Base-by-base conservation (phyloP, 2,113 vertebrate genomes). In the Ophthalmolycus amberensis region DNA sequence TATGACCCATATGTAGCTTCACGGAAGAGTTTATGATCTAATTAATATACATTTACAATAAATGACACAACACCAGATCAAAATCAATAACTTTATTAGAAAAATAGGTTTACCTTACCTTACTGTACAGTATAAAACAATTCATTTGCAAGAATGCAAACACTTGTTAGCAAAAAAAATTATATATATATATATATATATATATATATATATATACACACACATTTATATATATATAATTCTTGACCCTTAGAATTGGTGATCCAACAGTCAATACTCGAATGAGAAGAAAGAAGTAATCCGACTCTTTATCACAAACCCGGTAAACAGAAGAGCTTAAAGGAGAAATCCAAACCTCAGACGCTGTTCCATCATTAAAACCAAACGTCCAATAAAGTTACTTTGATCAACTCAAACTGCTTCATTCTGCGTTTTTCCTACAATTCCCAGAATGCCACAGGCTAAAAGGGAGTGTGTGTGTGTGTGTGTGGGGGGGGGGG, bases 121-220 rank as follows among this genome's bases (percentile, higher is more conserved):
- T 95, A 96, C 96, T 97, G 96, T 97, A 97, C 96, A 97, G 96
- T 98, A 99, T 97, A 98, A 99, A 98, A 98, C 96, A 98, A 97
- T 97, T 97, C 96, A 97, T 97, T 97, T 97, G 96, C 96, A 97
- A 96, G 94, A 97, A 97, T 96, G 96, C 96, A 97, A 97, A 94
- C 96, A 95, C 95, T 97, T 95, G 96, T 97, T 97, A 97, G 95
- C 96, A 96, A 97, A 97, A 95, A 96, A 96, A 94, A 9, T 25
- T 25, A 25, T 25, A 25, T 1, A 25, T 25, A 25, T 18, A 56
- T 50, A 1, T 12, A 59, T 20, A 20, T 50, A 50, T 52, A 52
- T 8, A 52, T 10, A 54, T 4, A 11, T n/a, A 56, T 7, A 25
- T 18, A 56, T 27, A 25, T 25, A 18, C 5, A 14, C 22, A 50